Percentiles rank a stretch among this genome's conserved stretches.
Evolutionary conservation across 1,140 invertebrate genomes (phyloP).

Genomic region (Drosophila sp.): DNA sequence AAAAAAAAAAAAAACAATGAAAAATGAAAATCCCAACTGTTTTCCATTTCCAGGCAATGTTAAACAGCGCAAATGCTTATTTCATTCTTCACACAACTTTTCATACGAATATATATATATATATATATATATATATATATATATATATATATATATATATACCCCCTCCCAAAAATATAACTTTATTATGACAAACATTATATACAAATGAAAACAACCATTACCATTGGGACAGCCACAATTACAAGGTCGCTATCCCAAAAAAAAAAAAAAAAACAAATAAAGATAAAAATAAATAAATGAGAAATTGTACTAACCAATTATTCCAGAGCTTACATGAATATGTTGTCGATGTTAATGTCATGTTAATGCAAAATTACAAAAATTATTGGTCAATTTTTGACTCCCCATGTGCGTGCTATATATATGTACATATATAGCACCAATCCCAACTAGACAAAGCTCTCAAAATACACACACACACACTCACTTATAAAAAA

Average conservation of each 20-base stretch:
- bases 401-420: conserved; percentile 17
- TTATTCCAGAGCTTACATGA: conserved; percentile 53
- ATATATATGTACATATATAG: conserved; percentile 16
- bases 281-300: neutral
- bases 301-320: conserved; percentile 34
- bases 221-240: neutral
- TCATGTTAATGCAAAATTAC: conserved; percentile 29
- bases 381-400: conserved; percentile 44
- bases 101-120: conserved; percentile 62
- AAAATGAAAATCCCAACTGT: conserved; percentile 15
- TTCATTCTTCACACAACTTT: conserved; percentile 71
- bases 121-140: too few species aligned
- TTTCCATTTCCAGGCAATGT: neutral
- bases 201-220: neutral
- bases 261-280: neutral
- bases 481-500: conserved; percentile 28
- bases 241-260: neutral
- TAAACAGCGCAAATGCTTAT: conserved; percentile 60
- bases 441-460: conserved; percentile 25
- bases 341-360: conserved; percentile 28
- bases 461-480: conserved; percentile 37
- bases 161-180: conserved; percentile 55
- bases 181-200: conserved; percentile 54
- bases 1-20: conserved; percentile 26
- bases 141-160: too few species aligned